A percentile compares a stretch with the other conserved stretches of the same genome.
Conservation (phyloP, 1,140 invertebrate species). For the Neodiprion lecontei region DNA sequence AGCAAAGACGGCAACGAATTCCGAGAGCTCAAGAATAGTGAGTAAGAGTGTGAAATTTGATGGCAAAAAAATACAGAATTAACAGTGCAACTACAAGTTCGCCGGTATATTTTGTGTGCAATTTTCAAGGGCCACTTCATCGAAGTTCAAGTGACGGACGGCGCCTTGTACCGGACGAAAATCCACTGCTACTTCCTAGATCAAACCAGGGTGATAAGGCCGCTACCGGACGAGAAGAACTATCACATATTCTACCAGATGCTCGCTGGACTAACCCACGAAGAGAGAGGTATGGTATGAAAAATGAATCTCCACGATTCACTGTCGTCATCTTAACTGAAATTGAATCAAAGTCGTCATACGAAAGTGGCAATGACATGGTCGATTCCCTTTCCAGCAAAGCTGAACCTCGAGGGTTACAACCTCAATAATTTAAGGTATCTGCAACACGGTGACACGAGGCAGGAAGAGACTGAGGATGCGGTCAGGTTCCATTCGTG, state of each 20-base stretch:
- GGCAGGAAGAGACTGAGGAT: conserved; percentile 81
- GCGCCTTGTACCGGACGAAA: conserved; percentile 92
- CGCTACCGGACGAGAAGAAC: conserved; percentile 88
- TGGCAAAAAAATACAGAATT: not conserved
- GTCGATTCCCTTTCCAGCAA: conserved; percentile 55
- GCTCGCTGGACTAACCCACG: conserved; percentile 85
- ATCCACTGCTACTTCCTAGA: conserved; percentile 96
- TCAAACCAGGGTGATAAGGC: conserved; percentile 88
- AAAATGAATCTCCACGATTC: not conserved
- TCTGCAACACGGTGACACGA: conserved; percentile 76
- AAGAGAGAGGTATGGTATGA: conserved; percentile 74
- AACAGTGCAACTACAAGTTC: not conserved
- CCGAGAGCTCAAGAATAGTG: conserved; percentile 93
- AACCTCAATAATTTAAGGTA: conserved; percentile 81
- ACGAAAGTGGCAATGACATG: not conserved
- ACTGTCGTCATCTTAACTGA: not conserved
- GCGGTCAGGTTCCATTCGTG: conserved; percentile 82
- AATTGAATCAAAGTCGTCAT: not conserved
- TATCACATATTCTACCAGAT: conserved; percentile 98
- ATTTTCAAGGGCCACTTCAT: conserved; percentile 88
- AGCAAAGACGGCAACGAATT: conserved; percentile 88
- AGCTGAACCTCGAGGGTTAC: conserved; percentile 85
- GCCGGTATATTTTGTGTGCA: conserved; percentile 24
- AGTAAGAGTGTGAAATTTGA: conserved; percentile 45
- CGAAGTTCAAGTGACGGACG: conserved; percentile 95